A percentile compares a stretch with the other conserved stretches of the same genome.
Evolutionary conservation across 2,113 vertebrate genomes (phyloP).

Genomic region (Carassius auratus): DNA sequence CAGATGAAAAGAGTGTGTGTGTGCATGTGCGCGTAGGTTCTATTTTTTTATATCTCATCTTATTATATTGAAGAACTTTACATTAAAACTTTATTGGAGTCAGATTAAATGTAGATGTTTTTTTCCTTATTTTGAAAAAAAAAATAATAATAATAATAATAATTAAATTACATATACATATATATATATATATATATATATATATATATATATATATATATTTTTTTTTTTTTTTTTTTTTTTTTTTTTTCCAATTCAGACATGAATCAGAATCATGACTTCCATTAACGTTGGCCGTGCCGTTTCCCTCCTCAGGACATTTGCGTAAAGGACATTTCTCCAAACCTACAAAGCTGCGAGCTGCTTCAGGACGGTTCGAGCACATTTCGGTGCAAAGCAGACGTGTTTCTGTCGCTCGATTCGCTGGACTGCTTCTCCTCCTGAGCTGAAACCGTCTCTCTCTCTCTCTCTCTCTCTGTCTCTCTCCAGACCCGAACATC

Average conservation of each 20-base stretch:
- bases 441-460: conserved; percentile 57
- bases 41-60: too few relatives aligned
- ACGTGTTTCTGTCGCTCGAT: conserved; percentile 76
- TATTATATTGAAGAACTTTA: not conserved
- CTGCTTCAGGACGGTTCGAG: conserved; percentile 70
- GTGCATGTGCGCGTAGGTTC: too few relatives aligned
- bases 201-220: too few relatives aligned
- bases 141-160: too few relatives aligned
- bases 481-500: not conserved
- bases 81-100: not conserved
- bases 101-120: not conserved
- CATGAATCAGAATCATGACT: not conserved
- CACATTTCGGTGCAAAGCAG: conserved; percentile 77
- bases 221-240: too few relatives aligned
- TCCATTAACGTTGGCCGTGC: not conserved
- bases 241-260: not conserved
- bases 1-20: too few relatives aligned
- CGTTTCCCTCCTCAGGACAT: conserved; percentile 67
- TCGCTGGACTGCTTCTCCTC: conserved; percentile 68
- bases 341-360: conserved; percentile 80
- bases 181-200: too few relatives aligned
- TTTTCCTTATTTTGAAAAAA: not conserved
- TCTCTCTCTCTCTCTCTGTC: not conserved
- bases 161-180: too few relatives aligned
- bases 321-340: conserved; percentile 77